Evolutionary conservation across 2,113 vertebrate species (phyloP), one percentile per base, ranked within the genome.

Genomic region (Boleophthalmus pectinirostris): DNA sequence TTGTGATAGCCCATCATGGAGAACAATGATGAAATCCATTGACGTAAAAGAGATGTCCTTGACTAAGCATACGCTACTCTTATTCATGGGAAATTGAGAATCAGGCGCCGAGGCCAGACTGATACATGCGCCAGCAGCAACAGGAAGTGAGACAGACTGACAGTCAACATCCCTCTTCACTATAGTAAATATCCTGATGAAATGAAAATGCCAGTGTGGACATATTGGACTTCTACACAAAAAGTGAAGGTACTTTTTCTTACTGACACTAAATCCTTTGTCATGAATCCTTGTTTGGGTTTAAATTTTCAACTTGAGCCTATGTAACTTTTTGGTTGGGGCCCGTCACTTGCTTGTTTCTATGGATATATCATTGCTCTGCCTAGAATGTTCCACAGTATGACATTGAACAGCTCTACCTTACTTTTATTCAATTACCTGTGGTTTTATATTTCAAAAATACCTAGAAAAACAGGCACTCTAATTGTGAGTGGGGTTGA

Each of bases 11-110:
- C 70, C 69, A 66, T 85, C 69, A 78, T 85, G 25, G 14, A 61
- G 82, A 83, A 70, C 75, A 76, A 79, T 82, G 73, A 85, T 84
- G 69, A 85, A 85, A 83, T 24, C 65, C 43, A 46, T 47, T 66
- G 35, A 14, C 35, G 65, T 58, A 54, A 58, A 25, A 70, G 70
- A 83, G 53, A 51, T 66, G 79, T 81, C 81, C 76, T 84, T 87
- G 74, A 79, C 69, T 65, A 66, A 68, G 65, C 76, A 71, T 70
- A 43, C 33, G 20, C 70, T 54, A 61, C 61, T 77, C 77, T 81
- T 70, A 72, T 67, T 75, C 56, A 53, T 15, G 69, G 60, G 64
- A 82, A 80, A 82, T 77, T 66, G 57, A 72, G 57, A 64, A 71
- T 81, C 71, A 75, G 72, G 57, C 65, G 24, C 63, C 29, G 68